phyloP scores from a whole-genome alignment of 1,140 invertebrate species.

The Cyclargus thomasi region DNA sequence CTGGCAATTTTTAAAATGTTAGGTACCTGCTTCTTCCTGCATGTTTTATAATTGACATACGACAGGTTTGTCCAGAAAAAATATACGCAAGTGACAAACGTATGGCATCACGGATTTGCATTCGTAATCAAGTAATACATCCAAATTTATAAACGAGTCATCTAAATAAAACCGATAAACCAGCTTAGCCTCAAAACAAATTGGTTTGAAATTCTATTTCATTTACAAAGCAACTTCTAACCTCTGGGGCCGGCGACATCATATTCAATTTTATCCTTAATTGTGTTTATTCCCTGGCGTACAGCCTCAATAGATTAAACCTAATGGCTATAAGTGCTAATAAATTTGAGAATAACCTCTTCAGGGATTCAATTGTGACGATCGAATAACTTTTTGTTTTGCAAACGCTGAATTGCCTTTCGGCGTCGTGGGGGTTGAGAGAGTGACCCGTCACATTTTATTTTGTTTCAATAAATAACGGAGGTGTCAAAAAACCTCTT shows the following conservation, averaged over 20 bases:
- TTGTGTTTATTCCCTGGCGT: conserved; percentile 38
- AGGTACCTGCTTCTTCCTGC: too few species aligned
- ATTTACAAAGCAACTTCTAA: conserved; percentile 14
- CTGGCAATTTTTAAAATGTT: too few species aligned
- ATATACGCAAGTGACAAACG: too few species aligned
- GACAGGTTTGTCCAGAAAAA: too few species aligned
- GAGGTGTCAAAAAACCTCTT: too few species aligned
- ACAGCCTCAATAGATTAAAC: conserved; percentile 36
- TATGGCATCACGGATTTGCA: too few species aligned
- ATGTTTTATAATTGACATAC: too few species aligned
- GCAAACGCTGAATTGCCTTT: not conserved
- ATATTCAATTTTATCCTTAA: conserved; percentile 57
- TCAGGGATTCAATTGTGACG: not conserved
- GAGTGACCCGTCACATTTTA: too few species aligned
- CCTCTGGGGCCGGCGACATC: conserved; percentile 33
- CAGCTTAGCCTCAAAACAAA: not conserved
- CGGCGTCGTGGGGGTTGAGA: too few species aligned
- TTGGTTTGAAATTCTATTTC: conserved; percentile 10
- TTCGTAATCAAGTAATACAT: too few species aligned
- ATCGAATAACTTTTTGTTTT: not conserved
- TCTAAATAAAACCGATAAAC: not conserved
- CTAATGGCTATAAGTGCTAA: conserved; percentile 25
- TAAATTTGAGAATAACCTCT: not conserved
- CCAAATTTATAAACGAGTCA: too few species aligned
- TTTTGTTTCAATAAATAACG: too few species aligned